A percentile compares a stretch with the other conserved stretches of the same genome.
These are phyloP conservation scores for Eulithis prunata DNA, from an alignment of 2,888 invertebrate genomes.

Conservation along the genomic window DNA sequence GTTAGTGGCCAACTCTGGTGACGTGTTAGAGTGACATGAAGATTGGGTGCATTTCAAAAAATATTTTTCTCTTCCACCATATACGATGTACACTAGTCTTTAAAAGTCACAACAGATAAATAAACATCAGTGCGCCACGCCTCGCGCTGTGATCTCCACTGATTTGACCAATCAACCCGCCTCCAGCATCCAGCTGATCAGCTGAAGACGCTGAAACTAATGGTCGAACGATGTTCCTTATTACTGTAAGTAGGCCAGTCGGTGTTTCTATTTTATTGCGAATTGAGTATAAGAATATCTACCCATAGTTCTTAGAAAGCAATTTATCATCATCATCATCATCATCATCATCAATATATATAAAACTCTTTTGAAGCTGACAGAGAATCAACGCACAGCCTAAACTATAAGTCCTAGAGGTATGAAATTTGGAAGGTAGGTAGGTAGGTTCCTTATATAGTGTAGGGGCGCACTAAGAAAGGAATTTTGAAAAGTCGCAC, in stretches of 20 bases:
- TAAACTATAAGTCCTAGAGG: no score
- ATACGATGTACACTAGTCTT: conserved; percentile 42
- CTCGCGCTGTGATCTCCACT: conserved; percentile 67
- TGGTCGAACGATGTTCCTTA: conserved; percentile 28
- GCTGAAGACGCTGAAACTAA: conserved; percentile 29
- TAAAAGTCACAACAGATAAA: conserved; percentile 50
- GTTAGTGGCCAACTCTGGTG: no score
- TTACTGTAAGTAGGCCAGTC: conserved; percentile 23
- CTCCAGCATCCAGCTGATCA: conserved; percentile 34
- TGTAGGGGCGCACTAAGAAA: no score
- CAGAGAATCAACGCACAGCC: no score
- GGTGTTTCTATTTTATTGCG: conserved; percentile 23
- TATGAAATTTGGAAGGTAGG: no score
- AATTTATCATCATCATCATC: no score
- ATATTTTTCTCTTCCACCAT: not conserved
- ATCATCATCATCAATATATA: no score
- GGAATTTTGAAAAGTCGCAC: no score
- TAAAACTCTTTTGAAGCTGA: no score
- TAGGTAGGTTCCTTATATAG: no score
- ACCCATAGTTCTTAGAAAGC: not conserved
- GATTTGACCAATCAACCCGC: conserved; percentile 78
- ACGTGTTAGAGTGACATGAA: no score
- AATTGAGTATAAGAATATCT: not conserved
- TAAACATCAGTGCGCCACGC: conserved; percentile 57
- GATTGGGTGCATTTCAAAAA: not conserved